A percentile compares a stretch with the other conserved stretches of the same genome.
Evolutionary conservation across 2,797 vertebrate genomes (phyloP).

Genomic region (Muraenolepis orangiensis): DNA sequence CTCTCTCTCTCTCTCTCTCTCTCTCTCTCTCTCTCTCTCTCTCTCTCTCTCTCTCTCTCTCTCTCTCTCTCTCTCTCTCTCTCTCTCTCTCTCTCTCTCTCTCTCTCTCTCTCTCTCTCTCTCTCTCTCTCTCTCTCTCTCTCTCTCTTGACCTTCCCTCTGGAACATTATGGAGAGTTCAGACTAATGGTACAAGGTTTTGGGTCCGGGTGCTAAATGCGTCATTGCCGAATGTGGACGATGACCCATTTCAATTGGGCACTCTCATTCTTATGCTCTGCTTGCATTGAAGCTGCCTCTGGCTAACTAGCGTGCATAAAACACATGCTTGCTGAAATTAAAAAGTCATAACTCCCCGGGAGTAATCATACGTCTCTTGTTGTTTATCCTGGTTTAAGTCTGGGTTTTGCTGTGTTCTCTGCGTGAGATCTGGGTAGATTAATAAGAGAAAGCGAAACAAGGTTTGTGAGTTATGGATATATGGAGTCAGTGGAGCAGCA

Average conservation of each 20-base stretch:
- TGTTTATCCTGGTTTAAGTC: constrained; percentile 21
- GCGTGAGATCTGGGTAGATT: constrained; percentile 5
- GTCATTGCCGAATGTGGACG: constrained; percentile 13
- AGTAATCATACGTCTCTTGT: constrained; percentile 7
- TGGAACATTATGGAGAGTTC: background rate
- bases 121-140: constrained; percentile 6
- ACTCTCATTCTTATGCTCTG: constrained; percentile 19
- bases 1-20: background rate
- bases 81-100: background rate
- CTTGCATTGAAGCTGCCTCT: constrained; percentile 14
- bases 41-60: background rate
- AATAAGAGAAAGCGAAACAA: background rate
- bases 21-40: background rate
- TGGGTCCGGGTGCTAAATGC: constrained; percentile 14
- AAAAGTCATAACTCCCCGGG: constrained; percentile 17
- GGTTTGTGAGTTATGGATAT: background rate
- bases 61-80: background rate
- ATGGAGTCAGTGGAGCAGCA: background rate
- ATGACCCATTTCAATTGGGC: constrained; percentile 42
- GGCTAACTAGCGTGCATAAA: constrained; percentile 29
- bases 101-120: constrained; percentile 2
- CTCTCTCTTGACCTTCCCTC: background rate
- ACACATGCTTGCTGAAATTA: constrained; percentile 28
- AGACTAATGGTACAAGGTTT: constrained; percentile 17
- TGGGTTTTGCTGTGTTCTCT: constrained; percentile 16